Evolutionary conservation across 2,888 invertebrate genomes (phyloP).

Genomic region (Aphidoletes aphidimyza): DNA sequence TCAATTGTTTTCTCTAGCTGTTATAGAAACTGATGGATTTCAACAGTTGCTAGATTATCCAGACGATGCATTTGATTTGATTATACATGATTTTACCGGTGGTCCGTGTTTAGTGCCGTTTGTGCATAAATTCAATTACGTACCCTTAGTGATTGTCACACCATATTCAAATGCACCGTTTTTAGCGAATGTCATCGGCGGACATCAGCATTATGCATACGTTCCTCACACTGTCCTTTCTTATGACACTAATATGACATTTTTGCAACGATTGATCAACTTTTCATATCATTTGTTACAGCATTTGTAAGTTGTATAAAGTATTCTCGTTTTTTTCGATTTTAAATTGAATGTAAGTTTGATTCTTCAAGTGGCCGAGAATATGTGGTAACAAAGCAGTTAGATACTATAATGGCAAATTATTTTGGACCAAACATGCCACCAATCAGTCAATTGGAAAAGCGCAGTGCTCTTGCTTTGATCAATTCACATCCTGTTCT

Average conservation of each 20-base stretch:
- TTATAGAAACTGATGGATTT: neutral
- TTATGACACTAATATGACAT: conserved; percentile 60
- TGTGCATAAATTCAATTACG: conserved; percentile 61
- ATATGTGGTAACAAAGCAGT: neutral
- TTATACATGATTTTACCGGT: conserved; percentile 62
- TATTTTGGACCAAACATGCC: neutral
- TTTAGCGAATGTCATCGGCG: conserved; percentile 59
- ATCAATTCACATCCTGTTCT: conserved; percentile 63
- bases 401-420: neutral
- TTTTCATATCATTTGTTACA: conserved; percentile 59
- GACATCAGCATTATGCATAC: conserved; percentile 60
- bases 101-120: conserved; percentile 62
- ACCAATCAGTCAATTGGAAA: conserved; percentile 58
- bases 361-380: neutral
- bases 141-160: conserved; percentile 61
- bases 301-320: conserved; percentile 58
- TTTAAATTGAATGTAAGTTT: too few relatives aligned
- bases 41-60: conserved; percentile 60
- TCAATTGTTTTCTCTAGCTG: neutral
- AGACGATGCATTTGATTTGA: conserved; percentile 61
- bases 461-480: conserved; percentile 60
- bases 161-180: conserved; percentile 60
- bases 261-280: conserved; percentile 60
- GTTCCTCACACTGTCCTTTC: conserved; percentile 58
- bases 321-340: too few relatives aligned